phyloP scores from a whole-genome alignment of 2,797 vertebrate genomes.

The Cuniculus paca region DNA sequence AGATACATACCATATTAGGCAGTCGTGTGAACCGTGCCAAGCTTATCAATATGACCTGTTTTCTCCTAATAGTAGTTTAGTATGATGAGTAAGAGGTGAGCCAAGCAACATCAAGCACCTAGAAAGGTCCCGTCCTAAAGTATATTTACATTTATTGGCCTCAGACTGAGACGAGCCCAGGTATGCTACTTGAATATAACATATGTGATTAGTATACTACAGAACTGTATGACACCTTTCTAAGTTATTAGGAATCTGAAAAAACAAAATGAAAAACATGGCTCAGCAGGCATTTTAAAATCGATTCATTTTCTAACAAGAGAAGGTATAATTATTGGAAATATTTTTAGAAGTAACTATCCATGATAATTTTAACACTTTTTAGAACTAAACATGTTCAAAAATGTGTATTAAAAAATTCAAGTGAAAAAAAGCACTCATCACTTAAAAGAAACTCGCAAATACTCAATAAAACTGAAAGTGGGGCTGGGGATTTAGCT shows the following conservation, averaged over 20 bases:
- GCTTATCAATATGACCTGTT: background rate
- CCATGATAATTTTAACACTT: background rate
- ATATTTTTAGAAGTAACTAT: constrained; percentile 20
- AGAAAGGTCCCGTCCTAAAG: background rate
- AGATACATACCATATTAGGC: background rate
- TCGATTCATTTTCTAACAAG: background rate
- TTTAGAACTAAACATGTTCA: constrained; percentile 11
- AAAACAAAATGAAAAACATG: background rate
- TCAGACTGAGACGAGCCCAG: background rate
- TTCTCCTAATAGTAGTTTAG: background rate
- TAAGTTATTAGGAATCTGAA: background rate
- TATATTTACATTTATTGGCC: background rate
- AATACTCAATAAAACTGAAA: background rate
- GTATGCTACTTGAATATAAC: background rate
- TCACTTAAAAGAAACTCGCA: constrained; percentile 31
- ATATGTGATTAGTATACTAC: background rate
- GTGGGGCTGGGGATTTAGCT: no score
- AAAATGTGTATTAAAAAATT: background rate
- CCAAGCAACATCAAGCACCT: background rate
- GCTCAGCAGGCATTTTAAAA: constrained; percentile 2
- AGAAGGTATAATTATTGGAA: background rate
- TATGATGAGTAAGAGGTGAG: background rate
- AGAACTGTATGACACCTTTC: background rate
- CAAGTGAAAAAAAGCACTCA: background rate
- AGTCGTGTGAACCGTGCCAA: background rate